Percentiles rank a stretch among this genome's conserved stretches.
Conservation (phyloP, 1,140 invertebrate species). For the Chrysoperla carnea region DNA sequence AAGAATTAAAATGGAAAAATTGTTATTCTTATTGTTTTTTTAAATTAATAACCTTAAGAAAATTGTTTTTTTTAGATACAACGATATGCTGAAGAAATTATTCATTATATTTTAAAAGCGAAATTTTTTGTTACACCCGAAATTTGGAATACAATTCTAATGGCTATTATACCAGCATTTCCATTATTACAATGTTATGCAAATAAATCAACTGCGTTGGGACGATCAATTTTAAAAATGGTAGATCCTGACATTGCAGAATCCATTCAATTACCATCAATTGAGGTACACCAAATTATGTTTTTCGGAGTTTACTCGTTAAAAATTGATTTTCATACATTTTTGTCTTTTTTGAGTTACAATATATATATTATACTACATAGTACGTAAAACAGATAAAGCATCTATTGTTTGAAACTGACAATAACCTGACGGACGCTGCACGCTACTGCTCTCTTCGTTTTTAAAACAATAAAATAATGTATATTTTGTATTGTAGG, state of each 20-base stretch:
- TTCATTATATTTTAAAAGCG: conserved; percentile 39
- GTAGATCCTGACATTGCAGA: conserved; percentile 38
- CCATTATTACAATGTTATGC: conserved; percentile 29
- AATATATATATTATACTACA: too few species aligned
- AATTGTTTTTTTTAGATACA: conserved; percentile 26
- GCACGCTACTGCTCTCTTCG: too few species aligned
- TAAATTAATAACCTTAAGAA: too few species aligned
- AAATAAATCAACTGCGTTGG: conserved; percentile 22
- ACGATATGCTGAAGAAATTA: conserved; percentile 33
- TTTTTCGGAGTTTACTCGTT: neutral
- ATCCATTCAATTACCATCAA: conserved; percentile 27
- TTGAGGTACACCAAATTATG: conserved; percentile 23
- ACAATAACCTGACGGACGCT: too few species aligned
- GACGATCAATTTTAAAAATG: conserved; percentile 37
- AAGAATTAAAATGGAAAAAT: conserved; percentile 2
- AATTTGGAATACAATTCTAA: conserved; percentile 35
- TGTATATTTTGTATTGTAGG: conserved; percentile 8
- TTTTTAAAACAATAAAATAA: too few species aligned
- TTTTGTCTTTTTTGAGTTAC: too few species aligned
- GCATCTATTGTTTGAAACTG: too few species aligned
- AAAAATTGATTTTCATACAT: conserved; percentile 2
- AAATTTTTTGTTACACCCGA: conserved; percentile 33
- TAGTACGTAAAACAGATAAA: too few species aligned
- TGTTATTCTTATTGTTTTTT: neutral
- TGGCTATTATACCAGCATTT: conserved; percentile 31